phyloP scores from a whole-genome alignment of 2,113 vertebrate species.

The Mus pahari region DNA sequence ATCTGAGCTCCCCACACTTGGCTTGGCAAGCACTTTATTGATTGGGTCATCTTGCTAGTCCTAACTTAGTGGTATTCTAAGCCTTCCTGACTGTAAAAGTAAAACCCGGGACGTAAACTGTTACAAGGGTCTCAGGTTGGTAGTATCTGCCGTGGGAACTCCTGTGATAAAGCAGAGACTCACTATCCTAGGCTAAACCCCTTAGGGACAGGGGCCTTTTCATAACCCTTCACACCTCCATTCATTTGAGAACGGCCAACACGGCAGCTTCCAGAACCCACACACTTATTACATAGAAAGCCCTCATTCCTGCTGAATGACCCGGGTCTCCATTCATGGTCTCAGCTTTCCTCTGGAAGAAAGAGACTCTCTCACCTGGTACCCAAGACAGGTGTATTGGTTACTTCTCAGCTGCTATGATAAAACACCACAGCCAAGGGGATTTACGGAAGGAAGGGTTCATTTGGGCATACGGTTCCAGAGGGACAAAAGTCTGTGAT shows the following conservation, averaged over 20 bases:
- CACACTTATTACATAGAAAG: not conserved
- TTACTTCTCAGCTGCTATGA: not conserved
- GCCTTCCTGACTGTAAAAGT: not conserved
- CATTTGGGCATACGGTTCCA: not conserved
- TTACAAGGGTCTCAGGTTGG: not conserved
- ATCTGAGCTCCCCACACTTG: not conserved
- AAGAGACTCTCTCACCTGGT: not conserved
- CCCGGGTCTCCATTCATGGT: not conserved
- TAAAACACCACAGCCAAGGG: not conserved
- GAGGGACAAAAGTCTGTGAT: not conserved
- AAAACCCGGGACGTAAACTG: not conserved
- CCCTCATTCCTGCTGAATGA: not conserved
- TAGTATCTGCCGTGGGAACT: not conserved
- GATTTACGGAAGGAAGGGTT: not conserved
- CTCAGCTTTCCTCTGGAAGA: not conserved
- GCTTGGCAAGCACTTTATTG: not conserved
- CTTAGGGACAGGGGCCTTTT: not conserved
- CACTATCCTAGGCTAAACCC: not conserved
- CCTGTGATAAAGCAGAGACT: not conserved
- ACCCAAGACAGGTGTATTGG: not conserved
- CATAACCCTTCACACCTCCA: not conserved
- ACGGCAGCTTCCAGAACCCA: not conserved
- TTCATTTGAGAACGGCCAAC: not conserved
- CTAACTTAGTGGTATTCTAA: not conserved
- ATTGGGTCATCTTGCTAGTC: not conserved